Percentiles rank a stretch among this genome's conserved stretches.
These are phyloP conservation scores for Orthosia gothica DNA, from an alignment of 2,888 invertebrate genomes.

Conservation along the genomic window DNA sequence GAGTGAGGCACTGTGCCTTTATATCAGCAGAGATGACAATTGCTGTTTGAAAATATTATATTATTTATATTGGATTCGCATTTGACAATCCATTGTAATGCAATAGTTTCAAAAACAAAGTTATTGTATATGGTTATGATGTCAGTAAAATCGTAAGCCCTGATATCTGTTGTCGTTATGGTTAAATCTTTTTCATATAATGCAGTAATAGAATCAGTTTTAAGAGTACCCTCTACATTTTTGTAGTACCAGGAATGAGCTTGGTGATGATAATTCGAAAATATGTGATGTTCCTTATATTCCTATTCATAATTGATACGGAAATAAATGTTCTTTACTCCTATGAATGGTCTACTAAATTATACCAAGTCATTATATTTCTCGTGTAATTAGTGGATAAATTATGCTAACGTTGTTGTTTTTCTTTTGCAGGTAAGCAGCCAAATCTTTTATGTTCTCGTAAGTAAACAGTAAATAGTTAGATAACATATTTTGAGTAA, in stretches of 20 bases:
- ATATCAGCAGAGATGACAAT: constrained; percentile 34
- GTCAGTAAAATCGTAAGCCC: constrained; percentile 12
- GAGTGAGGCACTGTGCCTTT: constrained; percentile 11
- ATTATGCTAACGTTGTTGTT: constrained; percentile 3
- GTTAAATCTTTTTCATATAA: neutral
- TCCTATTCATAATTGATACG: neutral
- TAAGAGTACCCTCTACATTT: neutral
- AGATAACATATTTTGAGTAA: neutral
- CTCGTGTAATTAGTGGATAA: neutral
- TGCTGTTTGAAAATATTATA: constrained; percentile 45
- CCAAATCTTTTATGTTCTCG: constrained; percentile 37
- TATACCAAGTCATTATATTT: neutral
- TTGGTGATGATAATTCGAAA: neutral
- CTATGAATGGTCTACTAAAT: neutral
- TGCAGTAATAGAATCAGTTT: neutral
- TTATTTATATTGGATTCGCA: constrained; percentile 35
- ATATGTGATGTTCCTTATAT: neutral
- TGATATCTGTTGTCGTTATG: constrained; percentile 3
- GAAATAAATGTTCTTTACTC: too few species aligned
- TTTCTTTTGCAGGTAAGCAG: constrained; percentile 77
- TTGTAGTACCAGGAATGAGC: neutral
- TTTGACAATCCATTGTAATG: constrained; percentile 51
- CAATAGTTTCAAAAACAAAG: constrained; percentile 51
- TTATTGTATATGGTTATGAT: constrained; percentile 45
- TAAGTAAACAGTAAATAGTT: constrained; percentile 53